phyloP scores from a whole-genome alignment of 2,888 invertebrate species.

The Sisyra nigra region DNA sequence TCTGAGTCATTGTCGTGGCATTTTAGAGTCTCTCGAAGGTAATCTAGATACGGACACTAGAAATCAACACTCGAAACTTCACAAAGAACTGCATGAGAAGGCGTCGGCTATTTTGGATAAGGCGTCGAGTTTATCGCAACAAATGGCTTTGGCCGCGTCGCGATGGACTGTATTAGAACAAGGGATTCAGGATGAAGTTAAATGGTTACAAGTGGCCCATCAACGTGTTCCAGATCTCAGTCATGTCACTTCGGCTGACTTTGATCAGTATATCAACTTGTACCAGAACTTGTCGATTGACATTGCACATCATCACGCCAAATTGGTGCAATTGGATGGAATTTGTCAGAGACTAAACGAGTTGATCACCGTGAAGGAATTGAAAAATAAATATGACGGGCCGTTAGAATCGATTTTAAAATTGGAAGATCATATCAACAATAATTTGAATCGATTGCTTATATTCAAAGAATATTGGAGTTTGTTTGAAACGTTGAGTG shows the following conservation, averaged over 20 bases:
- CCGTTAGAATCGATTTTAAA: constrained; percentile 54
- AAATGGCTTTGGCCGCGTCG: constrained; percentile 72
- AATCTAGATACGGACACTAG: constrained; percentile 69
- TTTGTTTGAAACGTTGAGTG: constrained; percentile 53
- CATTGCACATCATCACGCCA: constrained; percentile 63
- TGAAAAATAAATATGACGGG: constrained; percentile 57
- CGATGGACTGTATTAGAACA: constrained; percentile 68
- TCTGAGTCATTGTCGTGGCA: constrained; percentile 70
- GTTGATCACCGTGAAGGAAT: constrained; percentile 54
- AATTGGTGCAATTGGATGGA: constrained; percentile 53
- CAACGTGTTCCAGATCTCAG: constrained; percentile 69
- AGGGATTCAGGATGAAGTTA: constrained; percentile 65
- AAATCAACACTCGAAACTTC: constrained; percentile 51
- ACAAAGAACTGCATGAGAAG: constrained; percentile 58
- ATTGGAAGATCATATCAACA: constrained; percentile 60
- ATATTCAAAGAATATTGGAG: constrained; percentile 67
- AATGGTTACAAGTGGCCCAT: constrained; percentile 71
- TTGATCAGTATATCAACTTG: constrained; percentile 68
- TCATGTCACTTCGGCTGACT: constrained; percentile 67
- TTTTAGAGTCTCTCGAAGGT: constrained; percentile 70
- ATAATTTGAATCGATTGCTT: constrained; percentile 49
- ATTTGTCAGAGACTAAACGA: constrained; percentile 59
- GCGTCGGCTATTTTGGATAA: constrained; percentile 64
- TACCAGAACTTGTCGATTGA: constrained; percentile 68
- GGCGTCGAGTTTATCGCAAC: constrained; percentile 65